Evolutionary conservation across 2,888 invertebrate species (phyloP), one percentile per base, ranked within the genome.

Genomic region (Hoplodrina ambigua): DNA sequence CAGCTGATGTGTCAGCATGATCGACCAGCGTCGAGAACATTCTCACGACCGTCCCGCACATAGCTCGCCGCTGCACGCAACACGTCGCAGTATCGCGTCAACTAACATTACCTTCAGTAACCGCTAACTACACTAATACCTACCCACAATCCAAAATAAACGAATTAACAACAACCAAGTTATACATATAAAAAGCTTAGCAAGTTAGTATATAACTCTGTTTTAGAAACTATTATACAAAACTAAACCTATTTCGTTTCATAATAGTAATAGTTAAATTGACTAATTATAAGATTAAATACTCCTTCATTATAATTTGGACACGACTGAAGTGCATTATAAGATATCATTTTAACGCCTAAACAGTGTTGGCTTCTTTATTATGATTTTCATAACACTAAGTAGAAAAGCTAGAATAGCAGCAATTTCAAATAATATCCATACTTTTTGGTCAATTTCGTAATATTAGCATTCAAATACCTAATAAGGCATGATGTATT

Each of bases 261-360:
- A 87, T 90, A 88, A 88, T 81, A 85, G 80, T 86, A 86, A 84
- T 86, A 87, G 83, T 89, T 92, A 93, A 93, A 92, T 92, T 92
- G 93, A 94, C 94, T 94, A 94, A 91, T 86, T 89, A 90, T 91
- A 90, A 88, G 89, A 93, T 92, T 93, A 93, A 91, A 87, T 87
- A 92, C 91, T 89, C 86, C 86, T 86, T 87, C 90, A 72, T 78
- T 75, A 77, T 73, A 85, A 89, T 91, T 92, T 92, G 92, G 93
- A 93, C 92, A 91, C 85, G 86, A 91, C 89, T 89, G 90, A 89
- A 90, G 90, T 90, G 90, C 87, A 83, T 83, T 81, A 68, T 54
- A 80, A 80, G 77, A 84, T 84, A 85, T 81, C 75, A 80, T 83
- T 83, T 81, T 77, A 82, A 88, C 81, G 78, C 81, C 81, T 83